A percentile compares a stretch with the other conserved stretches of the same genome.
phyloP scores from a whole-genome alignment of 1,140 invertebrate species.

The Akabosia matsudoensis region DNA sequence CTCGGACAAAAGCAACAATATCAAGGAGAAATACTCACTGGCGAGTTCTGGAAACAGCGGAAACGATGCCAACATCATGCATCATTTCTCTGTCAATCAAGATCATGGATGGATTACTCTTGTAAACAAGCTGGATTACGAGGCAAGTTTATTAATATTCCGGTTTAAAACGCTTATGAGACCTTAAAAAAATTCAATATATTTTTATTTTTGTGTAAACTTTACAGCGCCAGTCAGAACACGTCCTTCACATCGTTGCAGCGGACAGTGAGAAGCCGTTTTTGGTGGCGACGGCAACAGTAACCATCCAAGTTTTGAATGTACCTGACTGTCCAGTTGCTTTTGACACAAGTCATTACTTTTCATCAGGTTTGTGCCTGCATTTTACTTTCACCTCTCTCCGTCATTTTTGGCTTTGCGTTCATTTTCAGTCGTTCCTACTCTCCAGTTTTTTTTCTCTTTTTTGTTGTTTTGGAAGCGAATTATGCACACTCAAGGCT shows the following conservation, averaged over 20 bases:
- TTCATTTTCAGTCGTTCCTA: not conserved
- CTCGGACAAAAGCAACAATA: conserved; percentile 43
- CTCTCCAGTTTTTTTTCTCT: no score
- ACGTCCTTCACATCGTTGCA: conserved; percentile 44
- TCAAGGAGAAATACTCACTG: conserved; percentile 43
- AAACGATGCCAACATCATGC: conserved; percentile 24
- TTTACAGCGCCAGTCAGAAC: not conserved
- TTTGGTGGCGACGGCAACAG: conserved; percentile 42
- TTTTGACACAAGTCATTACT: conserved; percentile 47
- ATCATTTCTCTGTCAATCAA: conserved; percentile 46
- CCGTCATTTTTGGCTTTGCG: not conserved
- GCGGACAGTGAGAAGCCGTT: conserved; percentile 44
- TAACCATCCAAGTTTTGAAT: conserved; percentile 53
- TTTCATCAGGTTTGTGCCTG: conserved; percentile 37
- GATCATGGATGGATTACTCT: conserved; percentile 47
- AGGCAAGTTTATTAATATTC: conserved; percentile 27
- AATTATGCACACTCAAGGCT: no score
- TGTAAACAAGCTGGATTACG: conserved; percentile 45
- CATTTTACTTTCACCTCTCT: not conserved
- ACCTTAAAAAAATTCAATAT: not conserved
- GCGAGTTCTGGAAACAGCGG: conserved; percentile 17
- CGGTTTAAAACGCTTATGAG: not conserved
- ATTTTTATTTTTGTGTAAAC: not conserved
- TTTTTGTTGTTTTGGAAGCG: no score
- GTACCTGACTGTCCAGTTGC: conserved; percentile 56